Conservation (phyloP, 2,797 vertebrate species). For the Petrocephalus schoutedeni region DNA sequence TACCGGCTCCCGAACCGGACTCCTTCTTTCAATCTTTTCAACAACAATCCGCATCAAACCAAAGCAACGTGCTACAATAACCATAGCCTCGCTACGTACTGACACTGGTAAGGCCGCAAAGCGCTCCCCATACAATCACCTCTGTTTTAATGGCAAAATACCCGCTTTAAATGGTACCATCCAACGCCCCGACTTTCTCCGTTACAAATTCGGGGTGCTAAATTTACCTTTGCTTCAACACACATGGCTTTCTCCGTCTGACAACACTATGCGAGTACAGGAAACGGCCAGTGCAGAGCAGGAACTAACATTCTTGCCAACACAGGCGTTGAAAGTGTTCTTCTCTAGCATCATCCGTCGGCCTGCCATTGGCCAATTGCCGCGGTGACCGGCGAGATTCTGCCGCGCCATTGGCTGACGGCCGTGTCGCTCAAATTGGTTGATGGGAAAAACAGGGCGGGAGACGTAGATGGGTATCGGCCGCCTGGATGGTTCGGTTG, state of each 20-base stretch:
- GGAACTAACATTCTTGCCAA: slow-evolving; percentile 72
- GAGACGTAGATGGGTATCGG: slow-evolving; percentile 39
- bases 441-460: slow-evolving; percentile 50
- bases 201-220: slow-evolving; percentile 64
- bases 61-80: slow-evolving; percentile 77
- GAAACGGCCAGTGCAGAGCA: slow-evolving; percentile 75
- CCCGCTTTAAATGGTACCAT: slow-evolving; percentile 49
- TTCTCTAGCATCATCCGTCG: slow-evolving; percentile 32
- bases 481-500: slow-evolving; percentile 56
- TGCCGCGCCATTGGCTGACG: slow-evolving; percentile 42
- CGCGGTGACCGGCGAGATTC: slow-evolving; percentile 39
- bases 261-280: slow-evolving; percentile 79
- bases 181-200: slow-evolving; percentile 47
- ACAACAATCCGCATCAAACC: slow-evolving; percentile 78
- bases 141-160: slow-evolving; percentile 54
- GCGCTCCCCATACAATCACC: slow-evolving; percentile 57
- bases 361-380: slow-evolving; percentile 48
- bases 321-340: slow-evolving; percentile 51
- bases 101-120: slow-evolving; percentile 69
- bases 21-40: slow-evolving; percentile 54
- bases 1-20: slow-evolving; percentile 43
- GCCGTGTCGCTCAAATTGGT: slow-evolving; percentile 33
- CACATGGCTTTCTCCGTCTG: slow-evolving; percentile 82
- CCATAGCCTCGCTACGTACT: slow-evolving; percentile 65
- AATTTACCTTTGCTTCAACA: slow-evolving; percentile 77